Conservation (phyloP, 2,888 invertebrate species). For the Tortrix viridana region DNA sequence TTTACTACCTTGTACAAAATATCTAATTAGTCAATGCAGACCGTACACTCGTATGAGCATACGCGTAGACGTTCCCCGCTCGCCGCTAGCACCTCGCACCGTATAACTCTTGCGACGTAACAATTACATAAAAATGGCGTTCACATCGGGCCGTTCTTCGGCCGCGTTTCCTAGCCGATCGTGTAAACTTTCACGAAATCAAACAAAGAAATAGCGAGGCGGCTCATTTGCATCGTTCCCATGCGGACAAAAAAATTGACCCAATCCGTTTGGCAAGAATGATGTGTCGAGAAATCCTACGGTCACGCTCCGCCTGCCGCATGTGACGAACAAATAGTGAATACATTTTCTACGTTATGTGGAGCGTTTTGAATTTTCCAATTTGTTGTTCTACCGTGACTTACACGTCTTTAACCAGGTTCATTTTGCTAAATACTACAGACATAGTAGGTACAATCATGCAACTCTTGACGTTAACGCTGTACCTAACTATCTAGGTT, state of each 20-base stretch:
- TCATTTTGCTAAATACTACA: background rate
- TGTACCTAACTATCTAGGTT: too few relatives aligned
- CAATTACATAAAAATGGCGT: constrained; percentile 84
- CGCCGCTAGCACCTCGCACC: constrained; percentile 49
- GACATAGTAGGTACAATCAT: too few relatives aligned
- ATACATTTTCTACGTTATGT: constrained; percentile 33
- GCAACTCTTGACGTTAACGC: too few relatives aligned
- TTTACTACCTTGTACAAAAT: too few relatives aligned
- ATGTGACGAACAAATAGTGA: constrained; percentile 36
- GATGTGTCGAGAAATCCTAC: constrained; percentile 78
- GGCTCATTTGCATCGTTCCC: constrained; percentile 83
- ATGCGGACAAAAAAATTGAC: constrained; percentile 82
- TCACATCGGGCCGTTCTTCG: constrained; percentile 76
- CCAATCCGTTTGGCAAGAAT: constrained; percentile 81
- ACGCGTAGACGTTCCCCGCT: constrained; percentile 42
- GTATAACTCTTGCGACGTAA: constrained; percentile 70
- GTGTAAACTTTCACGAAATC: constrained; percentile 84
- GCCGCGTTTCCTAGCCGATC: constrained; percentile 81
- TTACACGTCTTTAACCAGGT: background rate
- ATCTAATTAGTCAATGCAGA: too few relatives aligned
- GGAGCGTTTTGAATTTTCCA: constrained; percentile 18
- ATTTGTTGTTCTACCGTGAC: background rate
- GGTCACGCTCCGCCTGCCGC: constrained; percentile 62
- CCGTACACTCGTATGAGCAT: too few relatives aligned
- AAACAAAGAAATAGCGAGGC: constrained; percentile 83